Conservation (phyloP, 2,113 vertebrate genomes). For the Periophthalmus modestus region DNA sequence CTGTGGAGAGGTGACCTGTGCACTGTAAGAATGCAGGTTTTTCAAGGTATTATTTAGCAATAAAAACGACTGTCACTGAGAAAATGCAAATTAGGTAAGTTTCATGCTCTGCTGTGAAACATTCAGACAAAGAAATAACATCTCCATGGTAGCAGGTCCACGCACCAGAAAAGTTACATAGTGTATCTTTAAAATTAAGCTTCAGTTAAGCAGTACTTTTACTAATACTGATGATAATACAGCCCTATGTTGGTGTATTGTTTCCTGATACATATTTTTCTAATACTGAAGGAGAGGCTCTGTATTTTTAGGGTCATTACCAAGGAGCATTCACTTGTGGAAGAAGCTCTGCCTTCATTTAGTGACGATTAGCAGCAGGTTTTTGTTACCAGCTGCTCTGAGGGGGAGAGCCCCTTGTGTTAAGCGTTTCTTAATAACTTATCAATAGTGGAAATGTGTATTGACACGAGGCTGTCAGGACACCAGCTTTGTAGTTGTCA, state of each 20-base stretch:
- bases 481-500: slow-evolving; percentile 81
- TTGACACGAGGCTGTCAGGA: slow-evolving; percentile 80
- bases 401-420: slow-evolving; percentile 43
- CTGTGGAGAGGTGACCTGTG: too few species aligned
- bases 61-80: too few species aligned
- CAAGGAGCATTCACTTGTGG: not conserved
- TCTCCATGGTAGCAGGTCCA: too few species aligned
- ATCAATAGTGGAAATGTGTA: slow-evolving; percentile 84
- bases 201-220: too few species aligned
- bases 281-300: not conserved
- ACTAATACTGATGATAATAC: too few species aligned
- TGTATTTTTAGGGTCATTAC: not conserved
- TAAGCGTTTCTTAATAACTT: slow-evolving; percentile 74
- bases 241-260: not conserved
- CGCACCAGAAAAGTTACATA: too few species aligned
- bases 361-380: slow-evolving; percentile 19
- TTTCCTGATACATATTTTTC: not conserved
- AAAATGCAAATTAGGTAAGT: too few species aligned
- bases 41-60: too few species aligned
- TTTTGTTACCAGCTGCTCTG: slow-evolving; percentile 80
- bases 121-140: too few species aligned
- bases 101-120: too few species aligned
- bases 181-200: too few species aligned
- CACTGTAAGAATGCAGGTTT: too few species aligned
- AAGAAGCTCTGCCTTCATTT: not conserved